Evolutionary conservation across 2,113 vertebrate species (phyloP), one percentile per base, ranked within the genome.

Genomic region (Butorides virescens): DNA sequence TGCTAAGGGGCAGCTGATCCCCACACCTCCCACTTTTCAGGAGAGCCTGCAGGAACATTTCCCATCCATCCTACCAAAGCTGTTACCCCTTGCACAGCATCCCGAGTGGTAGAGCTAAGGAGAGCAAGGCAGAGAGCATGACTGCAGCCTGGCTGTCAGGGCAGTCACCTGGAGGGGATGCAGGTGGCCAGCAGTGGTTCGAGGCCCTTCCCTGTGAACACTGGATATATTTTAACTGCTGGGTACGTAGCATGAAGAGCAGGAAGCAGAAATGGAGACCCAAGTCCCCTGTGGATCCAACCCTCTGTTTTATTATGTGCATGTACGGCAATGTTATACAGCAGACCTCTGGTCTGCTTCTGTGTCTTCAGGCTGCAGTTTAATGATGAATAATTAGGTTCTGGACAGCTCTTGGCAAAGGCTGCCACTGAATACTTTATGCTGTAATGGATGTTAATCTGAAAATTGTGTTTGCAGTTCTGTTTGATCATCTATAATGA

Each of bases 371-470:
- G 96, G 96, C 94, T 95, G 92, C 94, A 90, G 90, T 96, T 97
- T 96, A 96, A 96, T 97, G 94, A 97, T 95, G 92, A 97, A 96
- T 97, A 97, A 97, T 96, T 95, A 95, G 90, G 93, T 76, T 96
- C 94, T 95, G 93, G 92, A 87, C 90, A 94, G 94, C 92, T 93
- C 93, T 88, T 96, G 95, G 94, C 92, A 96, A 94, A 90, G 70
- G 84, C 87, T 93, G 90, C 66, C 84, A 70, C 81, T 91, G 91
- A 91, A 97, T 97, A 90, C 90, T 94, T 91, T 87, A 85, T 72
- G 77, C 73, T 88, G 49, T 96, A 97, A 96, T 94, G 77, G 94
- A 95, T 94, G 91, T 90, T 97, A 96, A 96, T 96, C 95, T 96
- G 94, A 88, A 97, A 97, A 96, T 93, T 96, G 87, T 76, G 74